Base-by-base conservation (phyloP, 2,888 invertebrate genomes). In the Phortica magna region DNA sequence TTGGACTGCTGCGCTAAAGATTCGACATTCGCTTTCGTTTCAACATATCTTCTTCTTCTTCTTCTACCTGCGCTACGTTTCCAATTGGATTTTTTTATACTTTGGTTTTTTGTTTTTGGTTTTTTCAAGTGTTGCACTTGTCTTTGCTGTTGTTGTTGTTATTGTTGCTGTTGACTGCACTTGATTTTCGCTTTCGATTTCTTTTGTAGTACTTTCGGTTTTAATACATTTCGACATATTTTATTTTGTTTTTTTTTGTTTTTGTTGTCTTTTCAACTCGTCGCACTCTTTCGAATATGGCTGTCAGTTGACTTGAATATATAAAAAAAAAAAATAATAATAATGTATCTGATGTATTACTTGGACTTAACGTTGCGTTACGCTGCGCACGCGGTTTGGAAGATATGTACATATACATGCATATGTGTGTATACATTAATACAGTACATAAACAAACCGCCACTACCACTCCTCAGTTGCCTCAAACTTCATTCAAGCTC, bases 181-280 rank as follows among this genome's bases (percentile, higher is more conserved):
- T 71, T 71, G 70, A 71, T 71, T 79, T 82, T 87, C 82, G 88
- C 88, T 87, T 87, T 87, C 86, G 88, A 85, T 88, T 87, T 87
- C 86, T 83, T 83, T 85, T 80, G 81, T 77, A 61, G 10, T 22
- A 85, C 87, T 88, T 85, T 88, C 85, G 85, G 81, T 88, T 88
- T 86, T 83, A 42, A 78, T 74, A 57, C 72, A 72, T 31, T 57
- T 57, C 41, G 53, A 17, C 14, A 55, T 70, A 9, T 48, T 43
- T 43, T n/a, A 42, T 17, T 55, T 61, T 61, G n/a, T 12, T 61
- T 61, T 17, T 17, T 61, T 22, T 17, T 61, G 61, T 19, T 59
- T 61, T 7, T 12, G 10, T 22, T 9, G 7, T 22, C 10, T 22
- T 14, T 48, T 48, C 48, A 14, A 9, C 14, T 48, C 48, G 9